phyloP scores from a whole-genome alignment of 2,888 invertebrate species.

The Vannuccia rotundouncinata region DNA sequence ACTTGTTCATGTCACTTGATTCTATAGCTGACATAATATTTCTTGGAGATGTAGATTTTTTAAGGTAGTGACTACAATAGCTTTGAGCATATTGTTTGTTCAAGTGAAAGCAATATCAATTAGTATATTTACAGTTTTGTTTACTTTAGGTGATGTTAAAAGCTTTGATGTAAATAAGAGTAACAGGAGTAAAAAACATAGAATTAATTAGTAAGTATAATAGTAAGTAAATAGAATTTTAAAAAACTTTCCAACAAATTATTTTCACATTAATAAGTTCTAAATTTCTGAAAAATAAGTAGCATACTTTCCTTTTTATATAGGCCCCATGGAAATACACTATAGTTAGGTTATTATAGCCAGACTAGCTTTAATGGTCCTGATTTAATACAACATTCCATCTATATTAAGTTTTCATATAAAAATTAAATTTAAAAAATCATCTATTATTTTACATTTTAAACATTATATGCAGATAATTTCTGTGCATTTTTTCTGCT shows the following conservation, averaged over 20 bases:
- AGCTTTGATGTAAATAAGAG: background rate
- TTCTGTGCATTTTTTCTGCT: too few relatives aligned
- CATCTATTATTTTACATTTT: too few relatives aligned
- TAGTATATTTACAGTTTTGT: background rate
- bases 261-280: background rate
- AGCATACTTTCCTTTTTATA: too few relatives aligned
- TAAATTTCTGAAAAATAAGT: background rate
- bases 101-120: background rate
- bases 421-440: too few relatives aligned
- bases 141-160: background rate
- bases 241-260: background rate
- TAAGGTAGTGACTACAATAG: background rate
- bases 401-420: too few relatives aligned
- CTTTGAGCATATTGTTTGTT: background rate
- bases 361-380: too few relatives aligned
- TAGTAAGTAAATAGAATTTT: too few relatives aligned
- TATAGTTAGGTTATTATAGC: too few relatives aligned
- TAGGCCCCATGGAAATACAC: too few relatives aligned
- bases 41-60: background rate
- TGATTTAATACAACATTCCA: too few relatives aligned
- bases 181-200: background rate
- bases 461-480: too few relatives aligned
- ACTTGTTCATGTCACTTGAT: background rate
- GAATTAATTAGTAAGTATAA: background rate
- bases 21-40: background rate